Base-by-base conservation (phyloP, 2,797 vertebrate genomes). In the Loris lydekkerianus region DNA sequence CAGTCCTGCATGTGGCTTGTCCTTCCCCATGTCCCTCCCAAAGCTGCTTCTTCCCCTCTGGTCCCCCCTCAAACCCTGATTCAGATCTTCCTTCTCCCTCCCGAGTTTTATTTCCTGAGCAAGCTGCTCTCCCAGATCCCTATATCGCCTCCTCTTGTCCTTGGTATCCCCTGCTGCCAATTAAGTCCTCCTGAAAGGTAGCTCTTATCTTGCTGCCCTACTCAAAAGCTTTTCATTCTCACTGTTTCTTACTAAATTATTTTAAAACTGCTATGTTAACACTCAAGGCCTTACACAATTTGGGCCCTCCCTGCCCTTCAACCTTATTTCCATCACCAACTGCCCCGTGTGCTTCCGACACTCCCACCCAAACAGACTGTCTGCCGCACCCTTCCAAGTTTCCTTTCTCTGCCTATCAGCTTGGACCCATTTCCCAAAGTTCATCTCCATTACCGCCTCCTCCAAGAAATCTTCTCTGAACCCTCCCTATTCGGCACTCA, bases 191-290 rank as follows among this genome's bases (percentile, higher is more conserved):
- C 25, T 21, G 34, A 46, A 91, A 63, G 56, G 21, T n/a, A 84
- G 58, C 37, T 94, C 63, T 69, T 37, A 72, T 31, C 21, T 53
- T 89, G 65, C 43, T 93, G 5, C 23, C 31, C 58, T 49, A 34
- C 70, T 80, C 69, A 34, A 93, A 89, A 87, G 61, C 75, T 60
- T 83, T 91, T 37, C 56, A 93, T 78, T 43, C 40, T 40, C 65
- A 81, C 58, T 10, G n/a, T 73, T 81, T 63, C 63, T 34, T 46
- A 63, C 14, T 63, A n/a, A 94, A 70, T 81, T 70, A 25, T 29
- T 86, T 21, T 67, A 31, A 84, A 83, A 86, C 40, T 46, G 53
- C 37, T 65, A 13, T 25, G 20, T 92, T 56, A 31, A 63, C 56
- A 25, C 61, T 34, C 43, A 72, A 82, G 77, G 34, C 67, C 83